Evolutionary conservation across 2,113 vertebrate genomes (phyloP).

Genomic region (Polypterus senegalus): DNA sequence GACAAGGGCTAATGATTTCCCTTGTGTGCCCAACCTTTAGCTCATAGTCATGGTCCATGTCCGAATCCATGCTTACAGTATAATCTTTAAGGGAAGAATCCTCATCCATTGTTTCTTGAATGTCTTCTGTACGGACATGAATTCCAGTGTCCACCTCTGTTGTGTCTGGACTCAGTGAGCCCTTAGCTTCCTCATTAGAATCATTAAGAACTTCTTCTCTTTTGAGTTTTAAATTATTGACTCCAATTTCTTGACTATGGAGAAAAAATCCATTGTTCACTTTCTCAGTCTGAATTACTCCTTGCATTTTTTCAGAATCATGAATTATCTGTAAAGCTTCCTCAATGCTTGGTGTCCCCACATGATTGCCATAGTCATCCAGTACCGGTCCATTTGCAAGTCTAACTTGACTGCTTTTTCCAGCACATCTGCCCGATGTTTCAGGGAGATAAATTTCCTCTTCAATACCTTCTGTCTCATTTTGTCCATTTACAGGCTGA

Average conservation of each 20-base stretch:
- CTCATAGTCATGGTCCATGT: conserved; percentile 82
- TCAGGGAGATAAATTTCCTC: conserved; percentile 57
- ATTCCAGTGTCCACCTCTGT: conserved; percentile 90
- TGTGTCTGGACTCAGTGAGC: conserved; percentile 63
- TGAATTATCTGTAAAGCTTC: conserved; percentile 88
- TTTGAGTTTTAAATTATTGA: conserved; percentile 47
- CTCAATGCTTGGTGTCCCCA: conserved; percentile 72
- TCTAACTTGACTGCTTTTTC: conserved; percentile 28
- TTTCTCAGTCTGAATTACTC: conserved; percentile 47
- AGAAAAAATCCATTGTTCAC: conserved; percentile 83
- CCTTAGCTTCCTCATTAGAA: conserved; percentile 60
- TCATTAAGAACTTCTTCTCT: conserved; percentile 40
- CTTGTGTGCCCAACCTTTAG: conserved; percentile 40
- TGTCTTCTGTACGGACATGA: conserved; percentile 84
- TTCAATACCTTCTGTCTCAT: conserved; percentile 57
- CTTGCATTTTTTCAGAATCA: conserved; percentile 57
- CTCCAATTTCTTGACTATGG: conserved; percentile 59
- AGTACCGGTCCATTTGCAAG: conserved; percentile 63
- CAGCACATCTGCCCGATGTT: conserved; percentile 31
- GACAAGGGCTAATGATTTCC: conserved; percentile 66
- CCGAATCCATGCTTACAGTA: conserved; percentile 86
- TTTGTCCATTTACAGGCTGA: conserved; percentile 74
- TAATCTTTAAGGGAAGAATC: conserved; percentile 90
- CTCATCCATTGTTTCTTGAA: conserved; percentile 86
- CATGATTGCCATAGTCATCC: conserved; percentile 58